These are phyloP conservation scores for Hydrozoanthus gracilis DNA, from an alignment of 92 coral and sea anemone genomes.

Conservation along the genomic window DNA sequence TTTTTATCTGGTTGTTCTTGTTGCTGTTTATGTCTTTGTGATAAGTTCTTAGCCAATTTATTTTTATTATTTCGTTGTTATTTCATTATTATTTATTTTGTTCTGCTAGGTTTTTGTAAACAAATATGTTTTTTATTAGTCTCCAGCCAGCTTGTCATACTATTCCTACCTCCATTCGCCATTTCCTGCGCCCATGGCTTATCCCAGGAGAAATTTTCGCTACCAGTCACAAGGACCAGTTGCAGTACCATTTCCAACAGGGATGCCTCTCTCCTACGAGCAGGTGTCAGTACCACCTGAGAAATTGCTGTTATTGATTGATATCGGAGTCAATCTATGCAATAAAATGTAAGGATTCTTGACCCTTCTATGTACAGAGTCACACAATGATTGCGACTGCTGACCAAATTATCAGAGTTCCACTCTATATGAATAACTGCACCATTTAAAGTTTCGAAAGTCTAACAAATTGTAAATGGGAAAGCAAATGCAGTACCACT, in stretches of 20 bases:
- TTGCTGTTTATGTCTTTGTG: too few species aligned
- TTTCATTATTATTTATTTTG: neutral
- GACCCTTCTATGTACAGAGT: neutral
- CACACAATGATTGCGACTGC: neutral
- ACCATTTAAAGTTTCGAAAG: too few species aligned
- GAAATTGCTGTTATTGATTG: conserved; percentile 75
- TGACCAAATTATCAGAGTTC: too few species aligned
- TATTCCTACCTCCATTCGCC: conserved; percentile 30
- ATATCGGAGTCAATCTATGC: conserved; percentile 89
- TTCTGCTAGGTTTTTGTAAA: neutral
- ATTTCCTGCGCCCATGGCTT: conserved; percentile 38
- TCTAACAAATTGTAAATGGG: too few species aligned
- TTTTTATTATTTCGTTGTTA: neutral
- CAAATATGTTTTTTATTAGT: neutral
- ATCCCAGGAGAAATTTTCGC: conserved; percentile 52
- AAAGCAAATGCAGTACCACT: too few species aligned
- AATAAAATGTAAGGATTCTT: conserved; percentile 82
- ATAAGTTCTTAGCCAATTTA: too few species aligned
- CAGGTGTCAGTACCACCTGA: conserved; percentile 83
- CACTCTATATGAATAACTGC: too few species aligned
- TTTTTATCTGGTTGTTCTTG: too few species aligned
- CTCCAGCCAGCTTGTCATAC: conserved; percentile 14
- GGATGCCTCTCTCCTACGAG: conserved; percentile 69
- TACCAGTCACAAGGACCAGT: conserved; percentile 31
- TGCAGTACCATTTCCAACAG: neutral